These are phyloP conservation scores for Odontamblyopus rebecca DNA, from an alignment of 2,797 vertebrate genomes.

Conservation along the genomic window DNA sequence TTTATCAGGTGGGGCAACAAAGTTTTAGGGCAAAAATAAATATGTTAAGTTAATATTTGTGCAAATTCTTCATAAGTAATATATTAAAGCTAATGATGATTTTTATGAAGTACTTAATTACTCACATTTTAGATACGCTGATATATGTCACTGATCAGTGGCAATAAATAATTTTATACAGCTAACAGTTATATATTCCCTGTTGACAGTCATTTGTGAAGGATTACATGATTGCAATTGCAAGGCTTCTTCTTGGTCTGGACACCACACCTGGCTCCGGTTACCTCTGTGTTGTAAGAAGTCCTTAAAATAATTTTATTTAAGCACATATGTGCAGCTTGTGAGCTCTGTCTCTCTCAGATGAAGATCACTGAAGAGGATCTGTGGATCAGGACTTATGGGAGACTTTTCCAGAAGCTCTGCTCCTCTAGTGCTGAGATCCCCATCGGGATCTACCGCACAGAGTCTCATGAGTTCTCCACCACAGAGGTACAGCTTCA, in stretches of 20 bases:
- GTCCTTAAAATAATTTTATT: neutral
- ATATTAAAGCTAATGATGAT: neutral
- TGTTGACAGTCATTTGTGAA: constrained; percentile 82
- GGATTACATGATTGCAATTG: constrained; percentile 86
- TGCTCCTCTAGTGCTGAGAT: constrained; percentile 84
- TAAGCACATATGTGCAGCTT: neutral
- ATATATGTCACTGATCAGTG: constrained; percentile 39
- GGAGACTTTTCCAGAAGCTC: constrained; percentile 83
- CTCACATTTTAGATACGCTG: constrained; percentile 43
- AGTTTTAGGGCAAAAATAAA: constrained; percentile 6
- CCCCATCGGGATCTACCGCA: constrained; percentile 84
- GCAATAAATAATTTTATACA: neutral
- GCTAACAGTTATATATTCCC: constrained; percentile 2
- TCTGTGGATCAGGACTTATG: constrained; percentile 82
- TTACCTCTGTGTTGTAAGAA: constrained; percentile 83
- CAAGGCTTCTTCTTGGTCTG: constrained; percentile 80
- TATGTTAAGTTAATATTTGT: neutral
- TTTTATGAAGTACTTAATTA: neutral
- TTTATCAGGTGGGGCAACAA: constrained; percentile 75
- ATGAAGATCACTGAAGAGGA: constrained; percentile 81
- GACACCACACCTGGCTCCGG: constrained; percentile 85
- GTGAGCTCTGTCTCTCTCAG: constrained; percentile 36
- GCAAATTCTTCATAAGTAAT: neutral
- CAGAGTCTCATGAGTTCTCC: constrained; percentile 76
- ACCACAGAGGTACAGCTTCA: constrained; percentile 69